Evolutionary conservation across 2,797 vertebrate species (phyloP), one percentile per base, ranked within the genome.

Genomic region (Neopelma chrysocephalum): DNA sequence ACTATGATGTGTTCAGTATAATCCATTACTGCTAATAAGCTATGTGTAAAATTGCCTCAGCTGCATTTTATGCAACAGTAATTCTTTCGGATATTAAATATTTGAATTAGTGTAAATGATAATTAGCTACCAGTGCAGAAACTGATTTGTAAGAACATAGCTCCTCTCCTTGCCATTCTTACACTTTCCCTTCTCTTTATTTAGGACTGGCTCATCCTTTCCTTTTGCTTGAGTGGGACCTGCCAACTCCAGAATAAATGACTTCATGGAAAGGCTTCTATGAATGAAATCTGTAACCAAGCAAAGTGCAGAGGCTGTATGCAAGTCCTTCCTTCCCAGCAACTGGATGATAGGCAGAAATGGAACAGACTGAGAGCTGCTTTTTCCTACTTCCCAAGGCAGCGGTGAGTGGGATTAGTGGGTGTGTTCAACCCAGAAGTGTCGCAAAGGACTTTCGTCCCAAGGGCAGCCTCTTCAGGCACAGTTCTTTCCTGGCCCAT

Each of bases 1-100:
- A 53, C n/a, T 40, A 8, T 25, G 21, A 9, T 43, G 27, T 73
- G 15, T 53, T 91, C 61, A 83, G 29, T 57, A 48, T 50, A 89
- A 73, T 89, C 91, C 5, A 8, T 70, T 84, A 66, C 83, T 42
- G 10, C 82, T 91, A 85, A 93, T 82, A 87, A 92, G 38, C 57
- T 43, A 21, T 11, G 5, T 47, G 42, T 68, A 71, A 89, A 92
- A 87, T 57, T 71, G 57, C n/a, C 42, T 91, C 50, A 47, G 47
- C 31, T 54, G 57, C 25, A 40, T 92, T 92, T 96, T 87, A 65
- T 54, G 58, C 79, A 77, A 36, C 42, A n/a, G 40, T 71, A 84
- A 91, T 89, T 91, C 38, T 78, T 90, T 65, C 26, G 43, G 65
- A 25, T 89, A 54, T 87, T 83, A 90, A 93, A 78, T 75, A 72